Conservation (phyloP, 2,113 vertebrate genomes). For the Eulemur rufifrons region DNA sequence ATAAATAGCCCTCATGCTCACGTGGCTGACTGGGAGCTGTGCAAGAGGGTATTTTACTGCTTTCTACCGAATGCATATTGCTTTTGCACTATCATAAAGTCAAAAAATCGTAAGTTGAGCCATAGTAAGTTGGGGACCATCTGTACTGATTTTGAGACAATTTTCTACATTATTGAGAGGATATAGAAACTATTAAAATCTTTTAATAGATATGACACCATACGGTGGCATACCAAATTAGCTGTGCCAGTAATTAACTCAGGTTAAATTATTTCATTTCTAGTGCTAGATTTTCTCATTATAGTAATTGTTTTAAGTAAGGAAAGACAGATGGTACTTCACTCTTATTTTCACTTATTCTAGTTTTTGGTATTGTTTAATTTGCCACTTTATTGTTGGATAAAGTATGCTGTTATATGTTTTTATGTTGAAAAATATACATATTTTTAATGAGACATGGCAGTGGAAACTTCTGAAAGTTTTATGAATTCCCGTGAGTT, state of each 20-base stretch:
- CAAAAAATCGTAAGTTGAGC: neutral
- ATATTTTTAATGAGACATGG: neutral
- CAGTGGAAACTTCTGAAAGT: neutral
- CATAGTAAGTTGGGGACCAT: neutral
- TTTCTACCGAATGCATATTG: neutral
- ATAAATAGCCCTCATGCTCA: neutral
- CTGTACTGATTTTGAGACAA: neutral
- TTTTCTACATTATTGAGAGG: neutral
- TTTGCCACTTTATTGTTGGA: neutral
- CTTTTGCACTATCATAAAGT: neutral
- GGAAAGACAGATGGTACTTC: neutral
- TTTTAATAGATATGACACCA: conserved; percentile 8
- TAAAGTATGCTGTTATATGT: neutral
- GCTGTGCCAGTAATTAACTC: neutral
- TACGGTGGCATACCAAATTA: neutral
- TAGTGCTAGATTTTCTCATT: conserved; percentile 17
- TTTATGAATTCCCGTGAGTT: neutral
- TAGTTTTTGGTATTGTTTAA: neutral
- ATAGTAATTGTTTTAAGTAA: neutral
- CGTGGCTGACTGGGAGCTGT: neutral
- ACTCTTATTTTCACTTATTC: neutral
- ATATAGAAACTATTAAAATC: neutral
- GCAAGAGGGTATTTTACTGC: neutral
- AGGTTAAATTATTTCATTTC: conserved; percentile 28
- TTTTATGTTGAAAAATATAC: conserved; percentile 1